Base-by-base conservation (phyloP, 2,797 vertebrate genomes). In the Tympanoctomys barrerae region DNA sequence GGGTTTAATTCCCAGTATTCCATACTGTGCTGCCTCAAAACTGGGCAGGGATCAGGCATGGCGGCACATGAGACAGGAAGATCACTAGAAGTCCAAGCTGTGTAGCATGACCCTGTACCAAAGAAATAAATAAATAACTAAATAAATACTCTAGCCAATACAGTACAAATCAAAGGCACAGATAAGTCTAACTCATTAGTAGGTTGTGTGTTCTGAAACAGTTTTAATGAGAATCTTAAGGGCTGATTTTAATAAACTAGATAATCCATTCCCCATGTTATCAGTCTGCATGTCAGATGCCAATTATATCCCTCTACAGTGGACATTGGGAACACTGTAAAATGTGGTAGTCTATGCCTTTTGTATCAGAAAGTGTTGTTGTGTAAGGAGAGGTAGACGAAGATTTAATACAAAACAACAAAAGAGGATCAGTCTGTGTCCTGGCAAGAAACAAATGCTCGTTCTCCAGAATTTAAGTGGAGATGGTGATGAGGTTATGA, bases 181-280 rank as follows among this genome's bases (percentile, higher is more conserved):
- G 89, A 71, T 77, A 87, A 90, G 83, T 92, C 13, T 62, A 88
- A 33, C 22, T 79, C 28, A 77, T 96, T 96, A 90, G n/a, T 26
- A 86, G 7, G 5, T 33, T 82, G 14, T 39, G 10, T 64, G 31
- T 21, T 46, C 12, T 71, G 18, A 89, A 83, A 83, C 36, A 33
- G 7, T 81, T 95, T 96, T 89, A 19, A 73, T 75, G 28, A 42
- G 78, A 73, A 88, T 26, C 90, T 97, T 71, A 82, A 83, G 59
- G 36, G 9, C 33, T 90, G 22, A 9, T 86, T 90, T 95, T 64
- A 82, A 21, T 89, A 83, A 91, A 83, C 0, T 13, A 83, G 33
- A 3, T 62, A 80, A 5, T 57, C 18, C 31, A 75, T 46, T 73
- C 14, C 33, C 52, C 80, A 19, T 61, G 14, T 1, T 84, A 10